Percentiles rank a stretch among this genome's conserved stretches.
Conservation (phyloP, 2,888 invertebrate species). For the Agelastica alni region DNA sequence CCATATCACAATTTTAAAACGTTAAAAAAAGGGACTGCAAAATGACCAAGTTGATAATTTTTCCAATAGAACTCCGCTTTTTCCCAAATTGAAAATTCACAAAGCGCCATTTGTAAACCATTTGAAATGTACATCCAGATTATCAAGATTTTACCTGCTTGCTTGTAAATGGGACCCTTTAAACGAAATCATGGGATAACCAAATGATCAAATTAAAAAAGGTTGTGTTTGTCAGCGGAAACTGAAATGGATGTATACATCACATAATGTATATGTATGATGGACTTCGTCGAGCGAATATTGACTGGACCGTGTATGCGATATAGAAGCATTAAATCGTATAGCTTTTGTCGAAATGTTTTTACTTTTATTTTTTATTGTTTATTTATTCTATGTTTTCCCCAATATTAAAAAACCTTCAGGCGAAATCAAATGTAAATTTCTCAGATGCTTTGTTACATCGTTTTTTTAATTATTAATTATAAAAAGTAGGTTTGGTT, state of each 20-base stretch:
- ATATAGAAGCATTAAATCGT: constrained; percentile 33
- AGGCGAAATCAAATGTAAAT: too few relatives aligned
- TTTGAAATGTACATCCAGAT: constrained; percentile 19
- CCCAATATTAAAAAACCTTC: too few relatives aligned
- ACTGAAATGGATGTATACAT: constrained; percentile 29
- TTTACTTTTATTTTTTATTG: constrained; percentile 1
- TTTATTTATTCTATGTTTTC: too few relatives aligned
- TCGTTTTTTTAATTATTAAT: too few relatives aligned
- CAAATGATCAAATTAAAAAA: constrained; percentile 26
- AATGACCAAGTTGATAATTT: constrained; percentile 9
- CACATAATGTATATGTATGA: too few relatives aligned
- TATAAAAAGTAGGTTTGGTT: too few relatives aligned
- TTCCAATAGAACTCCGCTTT: background rate
- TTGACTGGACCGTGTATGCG: constrained; percentile 33
- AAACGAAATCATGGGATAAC: constrained; percentile 18
- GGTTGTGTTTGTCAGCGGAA: constrained; percentile 30
- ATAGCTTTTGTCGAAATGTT: constrained; percentile 27
- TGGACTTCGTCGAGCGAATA: constrained; percentile 35
- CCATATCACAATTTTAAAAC: constrained; percentile 13
- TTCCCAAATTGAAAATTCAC: constrained; percentile 20
- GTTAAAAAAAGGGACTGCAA: background rate
- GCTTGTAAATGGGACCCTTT: constrained; percentile 17
- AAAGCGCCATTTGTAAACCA: constrained; percentile 20
- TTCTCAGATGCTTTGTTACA: too few relatives aligned
- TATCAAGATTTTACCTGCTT: constrained; percentile 19